These are phyloP conservation scores for Callipepla squamata DNA, from an alignment of 2,113 vertebrate species.

Conservation along the genomic window DNA sequence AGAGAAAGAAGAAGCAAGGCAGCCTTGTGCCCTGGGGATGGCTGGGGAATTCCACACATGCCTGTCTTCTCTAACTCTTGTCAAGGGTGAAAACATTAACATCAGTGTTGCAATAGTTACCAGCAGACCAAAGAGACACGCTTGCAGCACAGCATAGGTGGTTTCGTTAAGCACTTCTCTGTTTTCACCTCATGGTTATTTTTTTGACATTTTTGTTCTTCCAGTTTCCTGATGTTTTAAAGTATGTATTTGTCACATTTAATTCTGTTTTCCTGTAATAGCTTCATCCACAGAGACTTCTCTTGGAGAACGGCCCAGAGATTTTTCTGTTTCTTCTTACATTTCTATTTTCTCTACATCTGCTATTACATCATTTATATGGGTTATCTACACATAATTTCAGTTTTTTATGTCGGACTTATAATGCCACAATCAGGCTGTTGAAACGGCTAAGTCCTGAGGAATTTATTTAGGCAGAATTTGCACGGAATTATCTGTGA, in stretches of 20 bases:
- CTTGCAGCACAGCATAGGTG: neutral
- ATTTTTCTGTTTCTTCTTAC: constrained; percentile 43
- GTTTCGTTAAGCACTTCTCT: neutral
- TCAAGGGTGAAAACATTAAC: neutral
- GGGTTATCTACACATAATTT: constrained; percentile 2
- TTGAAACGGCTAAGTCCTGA: constrained; percentile 16
- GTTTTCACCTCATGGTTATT: neutral
- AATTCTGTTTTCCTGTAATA: constrained; percentile 24
- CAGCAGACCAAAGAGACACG: neutral
- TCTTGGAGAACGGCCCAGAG: constrained; percentile 30
- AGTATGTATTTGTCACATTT: constrained; percentile 31
- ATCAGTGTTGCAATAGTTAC: neutral
- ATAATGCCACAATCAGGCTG: neutral
- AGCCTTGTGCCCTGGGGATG: neutral
- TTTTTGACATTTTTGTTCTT: neutral
- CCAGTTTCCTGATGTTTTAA: neutral
- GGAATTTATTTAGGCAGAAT: neutral
- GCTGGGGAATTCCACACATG: neutral
- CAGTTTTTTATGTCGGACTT: constrained; percentile 16
- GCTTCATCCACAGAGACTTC: constrained; percentile 10
- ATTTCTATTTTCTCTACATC: constrained; percentile 27
- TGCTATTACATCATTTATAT: constrained; percentile 41
- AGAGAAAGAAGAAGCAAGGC: neutral
- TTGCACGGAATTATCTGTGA: neutral
- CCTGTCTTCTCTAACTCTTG: neutral